A percentile compares a stretch with the other conserved stretches of the same genome.
phyloP scores from a whole-genome alignment of 1,140 invertebrate genomes.

The Episyrphus balteatus region DNA sequence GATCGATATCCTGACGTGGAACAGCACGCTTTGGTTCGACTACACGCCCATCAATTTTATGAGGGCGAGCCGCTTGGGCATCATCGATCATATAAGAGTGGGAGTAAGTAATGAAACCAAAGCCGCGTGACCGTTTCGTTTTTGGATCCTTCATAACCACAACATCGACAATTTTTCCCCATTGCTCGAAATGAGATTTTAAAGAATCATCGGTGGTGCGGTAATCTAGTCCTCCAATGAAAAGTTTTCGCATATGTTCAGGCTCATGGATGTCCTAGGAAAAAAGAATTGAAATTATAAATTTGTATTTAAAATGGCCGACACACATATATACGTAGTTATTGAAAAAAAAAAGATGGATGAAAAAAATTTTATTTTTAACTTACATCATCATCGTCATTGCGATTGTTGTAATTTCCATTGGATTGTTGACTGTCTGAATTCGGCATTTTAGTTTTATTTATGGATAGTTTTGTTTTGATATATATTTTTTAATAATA shows the following conservation, averaged over 20 bases:
- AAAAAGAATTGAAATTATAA: neutral
- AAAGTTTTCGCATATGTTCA: slow-evolving; percentile 90
- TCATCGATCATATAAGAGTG: slow-evolving; percentile 89
- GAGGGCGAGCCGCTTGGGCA: slow-evolving; percentile 75
- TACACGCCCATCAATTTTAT: slow-evolving; percentile 60
- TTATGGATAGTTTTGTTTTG: too few relatives aligned
- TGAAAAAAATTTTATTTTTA: slow-evolving; percentile 2
- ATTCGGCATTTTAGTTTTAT: too few relatives aligned
- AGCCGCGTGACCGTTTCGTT: slow-evolving; percentile 84
- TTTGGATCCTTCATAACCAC: slow-evolving; percentile 97
- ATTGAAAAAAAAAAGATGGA: neutral
- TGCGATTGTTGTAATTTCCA: slow-evolving; percentile 27
- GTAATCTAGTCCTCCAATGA: slow-evolving; percentile 95
- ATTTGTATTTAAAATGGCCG: slow-evolving; percentile 36
- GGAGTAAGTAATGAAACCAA: slow-evolving; percentile 96
- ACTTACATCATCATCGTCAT: slow-evolving; percentile 33
- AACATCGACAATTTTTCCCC: slow-evolving; percentile 94
- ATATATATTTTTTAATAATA: too few relatives aligned
- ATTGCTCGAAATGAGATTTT: slow-evolving; percentile 91
- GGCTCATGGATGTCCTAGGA: slow-evolving; percentile 54
- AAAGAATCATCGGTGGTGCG: slow-evolving; percentile 91
- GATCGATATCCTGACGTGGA: slow-evolving; percentile 82
- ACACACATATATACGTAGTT: slow-evolving; percentile 9
- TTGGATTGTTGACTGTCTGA: slow-evolving; percentile 6
- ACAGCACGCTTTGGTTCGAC: slow-evolving; percentile 97